phyloP scores from a whole-genome alignment of 2,797 vertebrate species.

The Salmo trutta region DNA sequence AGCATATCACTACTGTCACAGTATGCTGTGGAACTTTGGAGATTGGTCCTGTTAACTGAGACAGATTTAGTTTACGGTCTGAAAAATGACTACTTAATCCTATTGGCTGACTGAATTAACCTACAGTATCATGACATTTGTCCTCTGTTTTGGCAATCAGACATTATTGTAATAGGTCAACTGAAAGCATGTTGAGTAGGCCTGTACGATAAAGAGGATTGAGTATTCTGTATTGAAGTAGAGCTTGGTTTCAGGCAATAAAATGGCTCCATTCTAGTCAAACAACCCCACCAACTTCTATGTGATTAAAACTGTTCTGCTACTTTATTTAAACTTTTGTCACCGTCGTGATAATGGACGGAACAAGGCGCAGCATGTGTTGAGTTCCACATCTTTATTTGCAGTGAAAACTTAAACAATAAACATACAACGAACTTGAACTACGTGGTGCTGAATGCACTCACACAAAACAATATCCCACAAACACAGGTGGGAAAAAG shows the following conservation, averaged over 20 bases:
- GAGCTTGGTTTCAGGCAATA: background rate
- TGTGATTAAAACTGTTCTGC: no score
- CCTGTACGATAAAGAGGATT: background rate
- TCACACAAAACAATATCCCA: no score
- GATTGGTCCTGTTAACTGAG: background rate
- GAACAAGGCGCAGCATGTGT: no score
- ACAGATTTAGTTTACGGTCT: slow-evolving; percentile 9
- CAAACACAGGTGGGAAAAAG: no score
- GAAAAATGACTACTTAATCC: background rate
- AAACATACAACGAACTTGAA: no score
- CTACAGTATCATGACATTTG: background rate
- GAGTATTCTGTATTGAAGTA: background rate
- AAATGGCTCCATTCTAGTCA: background rate
- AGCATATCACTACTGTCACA: background rate
- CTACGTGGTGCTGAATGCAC: no score
- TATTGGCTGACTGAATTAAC: slow-evolving; percentile 5
- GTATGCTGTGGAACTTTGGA: background rate
- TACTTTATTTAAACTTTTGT: background rate
- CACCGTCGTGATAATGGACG: no score
- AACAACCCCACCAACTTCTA: background rate
- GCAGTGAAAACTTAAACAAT: no score
- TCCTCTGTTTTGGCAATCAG: background rate
- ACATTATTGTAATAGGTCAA: background rate
- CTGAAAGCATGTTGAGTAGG: background rate
- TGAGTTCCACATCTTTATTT: no score